Evolutionary conservation across 2,888 invertebrate species (phyloP).

Genomic region (Leptopilina syphax): DNA sequence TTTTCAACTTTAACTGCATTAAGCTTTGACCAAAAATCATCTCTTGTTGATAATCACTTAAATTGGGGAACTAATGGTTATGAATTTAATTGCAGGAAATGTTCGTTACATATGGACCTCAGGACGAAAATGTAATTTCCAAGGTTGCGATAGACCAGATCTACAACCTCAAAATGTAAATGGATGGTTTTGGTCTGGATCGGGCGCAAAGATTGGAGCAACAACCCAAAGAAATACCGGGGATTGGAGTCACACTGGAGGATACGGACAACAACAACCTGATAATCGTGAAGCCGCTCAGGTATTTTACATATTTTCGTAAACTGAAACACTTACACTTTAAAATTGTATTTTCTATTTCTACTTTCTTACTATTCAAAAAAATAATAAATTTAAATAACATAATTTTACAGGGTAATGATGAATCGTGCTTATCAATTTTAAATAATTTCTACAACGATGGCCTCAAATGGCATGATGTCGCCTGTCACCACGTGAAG

Average conservation of each 20-base stretch:
- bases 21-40: too few relatives aligned
- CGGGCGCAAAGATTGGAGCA: slow-evolving; percentile 93
- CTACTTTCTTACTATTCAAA: too few relatives aligned
- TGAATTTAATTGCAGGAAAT: slow-evolving; percentile 70
- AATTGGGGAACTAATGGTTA: background rate
- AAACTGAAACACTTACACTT: too few relatives aligned
- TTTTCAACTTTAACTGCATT: too few relatives aligned
- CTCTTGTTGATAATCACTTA: background rate
- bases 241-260: slow-evolving; percentile 93
- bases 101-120: slow-evolving; percentile 92
- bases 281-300: slow-evolving; percentile 94
- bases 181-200: slow-evolving; percentile 97
- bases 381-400: background rate
- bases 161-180: slow-evolving; percentile 89
- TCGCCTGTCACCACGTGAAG: slow-evolving; percentile 93
- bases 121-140: slow-evolving; percentile 94
- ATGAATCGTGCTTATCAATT: slow-evolving; percentile 92
- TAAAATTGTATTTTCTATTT: too few relatives aligned
- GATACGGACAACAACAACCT: slow-evolving; percentile 91
- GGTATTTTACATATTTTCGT: slow-evolving; percentile 76
- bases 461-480: slow-evolving; percentile 93
- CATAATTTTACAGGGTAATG: slow-evolving; percentile 83
- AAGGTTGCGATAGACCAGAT: slow-evolving; percentile 92
- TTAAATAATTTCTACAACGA: slow-evolving; percentile 96
- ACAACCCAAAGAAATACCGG: slow-evolving; percentile 93